Evolutionary conservation across 2,113 vertebrate species (phyloP), one percentile per base, ranked within the genome.

Genomic region (Benitochromis conjunctus): DNA sequence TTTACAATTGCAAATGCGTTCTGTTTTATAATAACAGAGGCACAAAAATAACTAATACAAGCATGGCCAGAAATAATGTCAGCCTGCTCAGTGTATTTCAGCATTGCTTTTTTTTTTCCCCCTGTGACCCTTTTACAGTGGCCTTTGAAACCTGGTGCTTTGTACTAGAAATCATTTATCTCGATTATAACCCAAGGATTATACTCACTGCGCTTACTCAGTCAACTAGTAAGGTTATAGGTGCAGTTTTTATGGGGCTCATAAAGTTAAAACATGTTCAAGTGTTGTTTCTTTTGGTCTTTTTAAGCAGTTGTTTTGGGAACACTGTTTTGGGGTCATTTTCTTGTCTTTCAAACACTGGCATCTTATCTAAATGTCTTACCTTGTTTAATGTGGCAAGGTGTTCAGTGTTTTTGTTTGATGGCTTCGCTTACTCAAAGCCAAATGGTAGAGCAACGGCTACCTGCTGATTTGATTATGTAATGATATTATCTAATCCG

Each of bases 51-150:
- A 26, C 24, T 74, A 10, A 69, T 69, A 2, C 64, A 48, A 29
- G 43, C 16, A 48, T 74, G 43, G 43, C 43, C 41, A 48, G 41
- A 74, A 51, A 19, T 76, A 8, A 76, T 31, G 69, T 76, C 69
- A 74, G 26, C 69, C 24, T 18, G 1, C 48, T 18, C 43, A 12
- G 43, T 74, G 14, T 19, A 29, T 74, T 19, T 76, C 24, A 48
- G 16, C 43, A 31, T 51, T 11, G 24, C 66, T 71, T 14, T 2
- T 18, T 0, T 31, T 5, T 31, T 0, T 1, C 3, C 6, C 51
- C 5, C 1, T 0, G 21, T 74, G 41, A 48, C 16, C 1, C 9
- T 48, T 74, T 74, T 24, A 51, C 41, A 48, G 41, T 48, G 14
- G 3, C 24, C 9, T 74, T 76, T 76, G 43, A 76, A 51, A 29